phyloP scores from a whole-genome alignment of 2,888 invertebrate genomes.

The Gortyna flavago region DNA sequence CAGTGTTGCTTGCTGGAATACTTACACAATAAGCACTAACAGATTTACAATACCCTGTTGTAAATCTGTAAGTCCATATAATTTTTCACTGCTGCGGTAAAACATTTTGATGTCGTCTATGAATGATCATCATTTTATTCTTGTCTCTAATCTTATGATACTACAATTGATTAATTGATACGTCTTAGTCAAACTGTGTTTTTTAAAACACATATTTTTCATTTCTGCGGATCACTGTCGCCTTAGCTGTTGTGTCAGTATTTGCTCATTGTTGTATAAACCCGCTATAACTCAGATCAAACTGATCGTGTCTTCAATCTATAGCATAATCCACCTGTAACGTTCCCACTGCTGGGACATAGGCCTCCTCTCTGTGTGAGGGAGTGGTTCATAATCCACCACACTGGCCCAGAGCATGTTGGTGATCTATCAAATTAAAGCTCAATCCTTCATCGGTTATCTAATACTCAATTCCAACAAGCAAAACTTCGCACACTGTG shows the following conservation, averaged over 20 bases:
- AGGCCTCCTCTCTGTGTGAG: no score
- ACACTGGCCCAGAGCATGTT: background rate
- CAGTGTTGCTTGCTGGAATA: slow-evolving; percentile 47
- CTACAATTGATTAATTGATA: slow-evolving; percentile 2
- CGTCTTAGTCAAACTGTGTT: background rate
- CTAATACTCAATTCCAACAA: background rate
- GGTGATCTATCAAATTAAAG: background rate
- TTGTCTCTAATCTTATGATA: background rate
- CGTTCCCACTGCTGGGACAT: background rate
- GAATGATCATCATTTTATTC: background rate
- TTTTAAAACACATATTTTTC: background rate
- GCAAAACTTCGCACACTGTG: slow-evolving; percentile 18
- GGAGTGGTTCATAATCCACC: background rate
- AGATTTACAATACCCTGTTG: no score
- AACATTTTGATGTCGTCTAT: background rate
- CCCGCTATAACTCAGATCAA: background rate
- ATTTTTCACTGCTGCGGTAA: background rate
- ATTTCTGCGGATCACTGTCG: background rate
- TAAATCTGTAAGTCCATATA: background rate
- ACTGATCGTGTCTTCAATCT: background rate
- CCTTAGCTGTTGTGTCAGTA: background rate
- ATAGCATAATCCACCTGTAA: background rate
- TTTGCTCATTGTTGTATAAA: background rate
- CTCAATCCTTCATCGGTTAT: background rate
- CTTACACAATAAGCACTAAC: background rate